Evolutionary conservation across 1,140 invertebrate genomes (phyloP).

Genomic region (Xylocopa sonorina): DNA sequence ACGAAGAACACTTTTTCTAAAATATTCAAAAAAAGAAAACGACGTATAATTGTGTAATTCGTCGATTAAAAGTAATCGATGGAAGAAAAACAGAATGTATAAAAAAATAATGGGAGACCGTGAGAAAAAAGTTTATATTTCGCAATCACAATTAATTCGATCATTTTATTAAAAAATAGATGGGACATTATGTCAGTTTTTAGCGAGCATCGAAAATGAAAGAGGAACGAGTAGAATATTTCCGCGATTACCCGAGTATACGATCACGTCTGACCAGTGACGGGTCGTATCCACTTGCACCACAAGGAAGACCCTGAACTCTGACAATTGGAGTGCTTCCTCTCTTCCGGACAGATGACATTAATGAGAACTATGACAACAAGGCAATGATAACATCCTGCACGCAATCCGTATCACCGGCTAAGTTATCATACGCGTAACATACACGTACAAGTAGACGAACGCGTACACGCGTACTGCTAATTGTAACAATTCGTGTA

Average conservation of each 20-base stretch:
- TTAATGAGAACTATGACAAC: slow-evolving; percentile 23
- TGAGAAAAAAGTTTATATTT: too few species aligned
- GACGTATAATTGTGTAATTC: too few species aligned
- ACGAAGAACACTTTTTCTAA: too few species aligned
- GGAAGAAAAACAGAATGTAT: too few species aligned
- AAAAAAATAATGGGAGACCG: too few species aligned
- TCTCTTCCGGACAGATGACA: slow-evolving; percentile 25
- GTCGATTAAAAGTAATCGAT: too few species aligned
- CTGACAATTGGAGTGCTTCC: slow-evolving; percentile 26
- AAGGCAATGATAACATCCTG: slow-evolving; percentile 33
- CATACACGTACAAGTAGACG: slow-evolving; percentile 13
- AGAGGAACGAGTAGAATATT: not conserved
- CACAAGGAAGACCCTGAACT: not conserved
- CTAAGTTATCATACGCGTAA: slow-evolving; percentile 6
- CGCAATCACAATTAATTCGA: too few species aligned
- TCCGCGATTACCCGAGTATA: not conserved
- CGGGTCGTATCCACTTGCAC: not conserved
- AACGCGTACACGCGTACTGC: not conserved
- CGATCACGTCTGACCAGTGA: not conserved
- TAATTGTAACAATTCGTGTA: not conserved
- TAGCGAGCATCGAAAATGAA: too few species aligned
- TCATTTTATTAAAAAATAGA: too few species aligned
- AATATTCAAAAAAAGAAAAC: too few species aligned
- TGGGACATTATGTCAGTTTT: too few species aligned
- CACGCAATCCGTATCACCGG: slow-evolving; percentile 6